Evolutionary conservation across 2,113 vertebrate species (phyloP).

Genomic region (Cyanoramphus novaezelandiae): DNA sequence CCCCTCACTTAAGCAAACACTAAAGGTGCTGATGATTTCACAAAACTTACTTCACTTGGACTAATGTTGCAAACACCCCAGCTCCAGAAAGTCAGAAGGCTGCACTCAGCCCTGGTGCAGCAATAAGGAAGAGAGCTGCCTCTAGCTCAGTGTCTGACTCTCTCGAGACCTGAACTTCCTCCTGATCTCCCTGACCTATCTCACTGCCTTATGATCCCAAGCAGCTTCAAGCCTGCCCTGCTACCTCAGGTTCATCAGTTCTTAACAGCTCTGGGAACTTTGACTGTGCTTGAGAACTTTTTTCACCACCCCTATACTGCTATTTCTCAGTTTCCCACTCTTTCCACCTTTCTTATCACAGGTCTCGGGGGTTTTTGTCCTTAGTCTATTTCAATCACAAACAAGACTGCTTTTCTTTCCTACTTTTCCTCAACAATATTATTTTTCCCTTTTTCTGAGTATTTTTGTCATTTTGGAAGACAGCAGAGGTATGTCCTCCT

Average conservation of each 20-base stretch:
- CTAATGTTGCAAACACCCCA: background rate
- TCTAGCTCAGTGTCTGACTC: background rate
- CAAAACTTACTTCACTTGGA: background rate
- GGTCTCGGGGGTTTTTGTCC: accelerated
- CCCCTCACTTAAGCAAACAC: background rate
- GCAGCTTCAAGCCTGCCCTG: background rate
- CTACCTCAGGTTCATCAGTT: background rate
- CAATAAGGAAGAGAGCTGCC: background rate
- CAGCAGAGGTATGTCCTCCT: background rate
- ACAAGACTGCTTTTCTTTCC: background rate
- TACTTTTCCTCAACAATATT: background rate
- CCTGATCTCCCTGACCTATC: background rate
- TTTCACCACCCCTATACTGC: background rate
- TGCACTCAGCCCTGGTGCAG: background rate
- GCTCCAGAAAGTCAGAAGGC: background rate
- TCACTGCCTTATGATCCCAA: background rate
- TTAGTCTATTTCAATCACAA: background rate
- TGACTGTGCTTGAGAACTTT: background rate
- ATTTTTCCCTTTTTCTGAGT: background rate
- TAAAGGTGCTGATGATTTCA: background rate
- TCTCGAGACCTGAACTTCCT: background rate
- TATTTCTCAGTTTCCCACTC: background rate
- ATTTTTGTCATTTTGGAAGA: background rate
- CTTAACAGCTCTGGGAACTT: background rate
- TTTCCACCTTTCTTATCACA: background rate